These are phyloP conservation scores for Neogobius melanostomus DNA, from an alignment of 2,113 vertebrate genomes.

Conservation along the genomic window DNA sequence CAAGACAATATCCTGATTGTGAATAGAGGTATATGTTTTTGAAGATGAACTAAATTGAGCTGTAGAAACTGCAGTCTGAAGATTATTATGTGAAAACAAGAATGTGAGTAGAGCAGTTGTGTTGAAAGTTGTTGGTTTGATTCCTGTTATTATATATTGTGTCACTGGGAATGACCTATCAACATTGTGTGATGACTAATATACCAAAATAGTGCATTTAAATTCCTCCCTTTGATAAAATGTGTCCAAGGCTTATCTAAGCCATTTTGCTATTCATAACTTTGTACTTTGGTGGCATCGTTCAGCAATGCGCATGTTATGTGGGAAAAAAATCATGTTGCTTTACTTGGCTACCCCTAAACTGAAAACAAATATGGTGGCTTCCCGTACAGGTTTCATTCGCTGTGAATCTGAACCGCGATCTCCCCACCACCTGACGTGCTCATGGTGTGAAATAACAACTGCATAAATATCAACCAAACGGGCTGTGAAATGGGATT, in stretches of 20 bases:
- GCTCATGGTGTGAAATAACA: slow-evolving; percentile 28
- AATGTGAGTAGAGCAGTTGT: background rate
- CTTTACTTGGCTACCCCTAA: no score
- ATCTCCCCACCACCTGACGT: slow-evolving; percentile 34
- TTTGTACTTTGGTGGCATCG: no score
- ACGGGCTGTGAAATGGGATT: slow-evolving; percentile 67
- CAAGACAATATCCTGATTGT: background rate
- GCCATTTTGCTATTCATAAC: no score
- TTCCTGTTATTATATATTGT: no score
- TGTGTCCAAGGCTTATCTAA: no score
- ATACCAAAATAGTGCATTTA: no score
- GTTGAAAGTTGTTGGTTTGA: background rate
- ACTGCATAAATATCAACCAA: slow-evolving; percentile 57
- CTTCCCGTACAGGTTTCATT: slow-evolving; percentile 48
- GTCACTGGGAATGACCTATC: no score
- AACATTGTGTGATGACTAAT: no score
- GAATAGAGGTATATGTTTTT: slow-evolving; percentile 16
- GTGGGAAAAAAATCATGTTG: no score
- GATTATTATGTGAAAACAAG: slow-evolving; percentile 7
- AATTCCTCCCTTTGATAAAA: no score
- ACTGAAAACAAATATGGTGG: no score
- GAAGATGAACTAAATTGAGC: background rate
- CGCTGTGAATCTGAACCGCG: slow-evolving; percentile 39
- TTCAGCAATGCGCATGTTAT: no score
- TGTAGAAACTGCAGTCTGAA: slow-evolving; percentile 20